Conservation (phyloP, 2,113 vertebrate genomes). For the Scalopus aquaticus region DNA sequence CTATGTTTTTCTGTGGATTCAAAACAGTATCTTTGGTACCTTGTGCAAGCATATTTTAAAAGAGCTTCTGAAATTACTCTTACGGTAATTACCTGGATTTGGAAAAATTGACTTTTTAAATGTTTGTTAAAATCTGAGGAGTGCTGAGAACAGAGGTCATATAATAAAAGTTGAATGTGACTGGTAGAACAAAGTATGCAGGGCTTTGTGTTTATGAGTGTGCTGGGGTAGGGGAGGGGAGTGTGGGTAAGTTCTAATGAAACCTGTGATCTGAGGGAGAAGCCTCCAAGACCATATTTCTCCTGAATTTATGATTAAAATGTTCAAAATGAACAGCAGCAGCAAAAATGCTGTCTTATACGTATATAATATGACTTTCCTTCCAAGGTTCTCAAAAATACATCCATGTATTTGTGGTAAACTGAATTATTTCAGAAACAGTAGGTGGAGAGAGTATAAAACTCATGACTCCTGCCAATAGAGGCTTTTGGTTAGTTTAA, state of each 20-base stretch:
- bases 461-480: background rate
- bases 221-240: background rate
- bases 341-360: background rate
- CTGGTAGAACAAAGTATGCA: background rate
- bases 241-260: background rate
- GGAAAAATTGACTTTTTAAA: constrained; percentile 15
- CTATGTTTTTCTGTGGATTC: background rate
- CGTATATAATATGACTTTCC: background rate
- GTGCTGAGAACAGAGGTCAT: background rate
- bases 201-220: background rate
- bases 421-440: constrained; percentile 36
- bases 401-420: constrained; percentile 36
- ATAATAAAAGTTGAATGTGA: background rate
- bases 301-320: background rate
- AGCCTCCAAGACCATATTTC: background rate
- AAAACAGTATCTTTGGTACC: constrained; percentile 1
- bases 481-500: constrained; percentile 6
- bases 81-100: background rate
- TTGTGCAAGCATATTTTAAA: constrained; percentile 34
- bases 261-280: constrained; percentile 36
- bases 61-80: constrained; percentile 25
- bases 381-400: background rate
- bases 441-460: background rate
- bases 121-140: constrained; percentile 22
- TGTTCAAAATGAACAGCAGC: background rate